Base-by-base conservation (phyloP, 1,140 invertebrate species). In the Drosophila sp. region DNA sequence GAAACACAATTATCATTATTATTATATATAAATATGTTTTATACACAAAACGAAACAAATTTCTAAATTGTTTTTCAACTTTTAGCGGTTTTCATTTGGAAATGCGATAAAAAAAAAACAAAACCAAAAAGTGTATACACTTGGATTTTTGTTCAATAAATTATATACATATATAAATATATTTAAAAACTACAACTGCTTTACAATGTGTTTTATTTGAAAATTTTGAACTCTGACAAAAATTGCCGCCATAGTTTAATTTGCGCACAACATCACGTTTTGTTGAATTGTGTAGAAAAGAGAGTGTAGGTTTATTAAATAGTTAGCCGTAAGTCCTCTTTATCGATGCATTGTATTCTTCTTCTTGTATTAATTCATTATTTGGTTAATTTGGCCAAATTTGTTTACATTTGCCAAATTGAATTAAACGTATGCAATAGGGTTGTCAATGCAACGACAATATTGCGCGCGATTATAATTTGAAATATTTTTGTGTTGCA, bases 131-230 rank as follows among this genome's bases (percentile, higher is more conserved):
- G 66, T 72, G 86, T 82, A 85, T 81, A 85, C 83, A 85, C 72
- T 65, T 87, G 70, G 44, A 76, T 79, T 85, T 87, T 74, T 86
- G 82, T 86, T 86, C 83, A 86, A 86, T 87, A 87, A 84, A 82
- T 72, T 87, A 87, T 87, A 86, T 87, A 79, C 87, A 84, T 86
- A 78, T 81, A 87, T 87, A 76, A 54, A 11, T 33, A 47, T 47
- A 47, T 47, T 47, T 23, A 47, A 47, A 47, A 47, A 23, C 44
- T 47, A 47, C 23, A 47, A 47, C 5, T 25, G 7, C 2, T 38
- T 3, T n/a, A 44, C 5, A 5, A 2, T 25, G 23, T 47, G 23
- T 23, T 2, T 47, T 25, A 2, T 23, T 40, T 11, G 8, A 7
- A 30, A 30, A 3, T 41, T 41, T 41, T 3, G 40, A 17, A n/a